A percentile compares a stretch with the other conserved stretches of the same genome.
Conservation (phyloP, 2,113 vertebrate species). For the Microtus montanus region DNA sequence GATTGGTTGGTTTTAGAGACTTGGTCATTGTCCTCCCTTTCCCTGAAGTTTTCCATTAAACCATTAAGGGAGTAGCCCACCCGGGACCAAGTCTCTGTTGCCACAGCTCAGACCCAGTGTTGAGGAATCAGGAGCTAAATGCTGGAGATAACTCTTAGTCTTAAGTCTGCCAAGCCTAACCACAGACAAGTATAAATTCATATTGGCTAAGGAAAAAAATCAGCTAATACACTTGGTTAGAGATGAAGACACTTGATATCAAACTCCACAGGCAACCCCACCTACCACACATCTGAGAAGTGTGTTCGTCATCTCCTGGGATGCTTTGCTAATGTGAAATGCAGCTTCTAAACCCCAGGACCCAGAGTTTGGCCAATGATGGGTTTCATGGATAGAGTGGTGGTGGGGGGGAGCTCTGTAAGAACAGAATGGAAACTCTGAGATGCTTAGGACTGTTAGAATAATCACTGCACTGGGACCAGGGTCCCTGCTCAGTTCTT, state of each 20-base stretch:
- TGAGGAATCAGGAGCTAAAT: background rate
- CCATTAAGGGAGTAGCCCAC: background rate
- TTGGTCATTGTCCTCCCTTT: background rate
- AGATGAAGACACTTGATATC: conserved; percentile 31
- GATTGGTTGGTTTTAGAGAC: background rate
- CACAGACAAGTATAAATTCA: background rate
- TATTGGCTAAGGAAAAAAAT: background rate
- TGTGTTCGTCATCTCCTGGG: conserved; percentile 39
- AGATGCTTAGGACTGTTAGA: background rate
- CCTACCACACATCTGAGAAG: conserved; percentile 7
- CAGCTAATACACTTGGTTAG: background rate
- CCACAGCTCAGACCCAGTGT: no score
- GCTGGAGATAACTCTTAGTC: background rate
- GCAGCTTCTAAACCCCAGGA: conserved; percentile 30
- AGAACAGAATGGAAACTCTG: conserved; percentile 39
- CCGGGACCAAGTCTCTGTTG: no score
- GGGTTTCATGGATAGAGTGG: conserved; percentile 11
- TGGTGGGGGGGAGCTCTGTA: background rate
- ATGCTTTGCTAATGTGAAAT: conserved; percentile 61
- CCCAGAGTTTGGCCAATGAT: conserved; percentile 36
- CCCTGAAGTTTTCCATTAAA: background rate
- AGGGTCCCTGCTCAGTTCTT: background rate
- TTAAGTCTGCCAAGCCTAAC: background rate
- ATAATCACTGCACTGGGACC: background rate
- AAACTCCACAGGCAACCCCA: background rate